Evolutionary conservation across 2,113 vertebrate genomes (phyloP), one percentile per base, ranked within the genome.

Genomic region (Chaetodon trifascialis): DNA sequence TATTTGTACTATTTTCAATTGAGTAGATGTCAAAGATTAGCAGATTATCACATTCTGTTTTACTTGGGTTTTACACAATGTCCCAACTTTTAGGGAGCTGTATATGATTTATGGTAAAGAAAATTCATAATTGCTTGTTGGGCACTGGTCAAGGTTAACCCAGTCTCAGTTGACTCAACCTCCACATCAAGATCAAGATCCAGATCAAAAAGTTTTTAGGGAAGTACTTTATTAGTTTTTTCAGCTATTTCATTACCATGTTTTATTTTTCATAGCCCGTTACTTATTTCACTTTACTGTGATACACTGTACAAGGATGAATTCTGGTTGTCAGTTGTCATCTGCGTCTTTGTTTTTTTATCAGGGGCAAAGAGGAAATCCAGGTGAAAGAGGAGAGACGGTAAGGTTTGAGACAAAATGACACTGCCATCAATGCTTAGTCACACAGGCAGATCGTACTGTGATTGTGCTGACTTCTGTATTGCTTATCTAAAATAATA

Each of bases 341-440:
- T 58, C 17, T 7, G 36, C 67, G 30, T 75, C 8, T 81, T 80
- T n/a, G n/a, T n/a, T 66, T 49, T 12, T 77, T 83, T 62, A 25
- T 71, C 79, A 95, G 95, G 95, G 94, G 42, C 91, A 95, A 88
- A 88, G 78, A 42, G 95, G 95, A 83, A 83, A 73, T 63, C 1
- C 64, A 42, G 95, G 94, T 38, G 92, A 94, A 86, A 89, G 79
- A 85, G 95, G 95, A 19, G 73, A 62, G 30, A 80, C 56, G 89
- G 95, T 95, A 90, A 83, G 82, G 54, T 62, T 69, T 11, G 0
- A 65, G 0, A 65, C 34, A 64, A 58, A 60, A 67, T 1, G 42
- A 51, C 23, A 42, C 23, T 19, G 6, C 12, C 40, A 62, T 11
- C 8, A 17, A 25, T 0, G 7, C n/a, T 47, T 46, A 15, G 21